Evolutionary conservation across 2,888 invertebrate genomes (phyloP), one percentile per base, ranked within the genome.

Genomic region (Ennomos fuscantarius): DNA sequence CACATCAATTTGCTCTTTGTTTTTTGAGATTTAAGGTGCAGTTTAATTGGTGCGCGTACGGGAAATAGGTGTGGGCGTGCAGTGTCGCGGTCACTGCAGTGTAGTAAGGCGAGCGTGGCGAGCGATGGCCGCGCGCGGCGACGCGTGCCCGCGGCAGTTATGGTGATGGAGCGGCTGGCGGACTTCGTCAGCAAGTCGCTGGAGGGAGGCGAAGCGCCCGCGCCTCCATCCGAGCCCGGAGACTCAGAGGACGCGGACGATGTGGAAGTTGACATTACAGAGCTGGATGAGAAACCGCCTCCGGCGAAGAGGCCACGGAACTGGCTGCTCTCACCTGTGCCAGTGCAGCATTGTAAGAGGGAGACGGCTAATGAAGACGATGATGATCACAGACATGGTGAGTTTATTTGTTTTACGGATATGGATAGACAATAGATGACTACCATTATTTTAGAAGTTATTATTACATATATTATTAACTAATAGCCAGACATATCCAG

Each of bases 151-250:
- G 78, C 82, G 82, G 81, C 89, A 90, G 89, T 91, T 85, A 91
- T 92, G 92, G 88, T 91, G 87, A 97, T 97, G 97, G 97, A 97
- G 93, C 96, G 97, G 93, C 94, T 97, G 87, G 96, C 97, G 80
- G 96, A 97, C 93, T 97, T 97, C 93, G 97, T 97, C 81, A 96
- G 96, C 77, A 97, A 97, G 91, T 96, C 97, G 63, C 96, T 97
- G 87, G 96, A 96, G 81, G 94, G 94, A 69, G 81, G 93, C 84
- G 90, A 89, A 71, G 86, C 86, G 56, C 91, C 91, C 51, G 87
- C 89, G 72, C 87, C 91, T 59, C 90, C 89, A 63, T 87, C 89
- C 48, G 90, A 80, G 87, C 93, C 90, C 58, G 81, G 93, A 76
- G 80, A 93, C 80, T 67, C 73, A 8, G 88, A 86, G 44, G 87